A percentile compares a stretch with the other conserved stretches of the same genome.
These are phyloP conservation scores for Blastobasis adustella DNA, from an alignment of 2,888 invertebrate species.

Conservation along the genomic window DNA sequence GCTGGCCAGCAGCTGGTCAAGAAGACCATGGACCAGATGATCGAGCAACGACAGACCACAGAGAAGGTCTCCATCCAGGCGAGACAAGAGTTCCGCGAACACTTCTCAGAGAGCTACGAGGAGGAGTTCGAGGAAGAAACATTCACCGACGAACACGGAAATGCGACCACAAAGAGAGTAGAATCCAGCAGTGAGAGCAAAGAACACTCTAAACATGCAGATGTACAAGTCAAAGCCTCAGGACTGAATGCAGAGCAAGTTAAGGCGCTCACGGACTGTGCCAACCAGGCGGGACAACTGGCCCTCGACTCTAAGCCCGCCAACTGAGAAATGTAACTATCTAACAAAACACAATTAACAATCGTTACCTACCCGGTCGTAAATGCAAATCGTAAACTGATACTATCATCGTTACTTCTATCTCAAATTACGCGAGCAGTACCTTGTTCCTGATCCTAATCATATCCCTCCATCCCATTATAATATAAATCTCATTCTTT, in stretches of 20 bases:
- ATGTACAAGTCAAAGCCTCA: conserved; percentile 64
- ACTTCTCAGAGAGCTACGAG: conserved; percentile 63
- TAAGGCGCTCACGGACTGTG: conserved; percentile 66
- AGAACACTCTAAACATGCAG: conserved; percentile 65
- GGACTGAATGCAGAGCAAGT: conserved; percentile 64
- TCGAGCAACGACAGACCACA: conserved; percentile 54
- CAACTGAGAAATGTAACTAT: conserved; percentile 57
- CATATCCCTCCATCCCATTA: not conserved
- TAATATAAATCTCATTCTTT: too few species aligned
- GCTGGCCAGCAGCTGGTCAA: conserved; percentile 66
- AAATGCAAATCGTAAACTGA: too few species aligned
- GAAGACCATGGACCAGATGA: conserved; percentile 63
- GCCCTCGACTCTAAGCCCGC: conserved; percentile 65
- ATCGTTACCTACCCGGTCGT: conserved; percentile 7
- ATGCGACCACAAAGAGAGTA: conserved; percentile 58
- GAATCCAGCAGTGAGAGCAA: conserved; percentile 69
- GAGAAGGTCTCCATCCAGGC: conserved; percentile 63
- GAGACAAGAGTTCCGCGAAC: conserved; percentile 66
- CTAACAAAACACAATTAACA: not conserved
- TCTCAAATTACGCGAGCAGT: too few species aligned
- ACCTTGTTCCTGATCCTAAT: too few species aligned
- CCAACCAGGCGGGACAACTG: conserved; percentile 65
- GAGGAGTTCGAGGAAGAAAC: conserved; percentile 70
- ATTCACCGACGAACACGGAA: conserved; percentile 59
- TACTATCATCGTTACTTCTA: too few species aligned